These are phyloP conservation scores for Ischnura elegans DNA, from an alignment of 2,888 invertebrate genomes.

Conservation along the genomic window DNA sequence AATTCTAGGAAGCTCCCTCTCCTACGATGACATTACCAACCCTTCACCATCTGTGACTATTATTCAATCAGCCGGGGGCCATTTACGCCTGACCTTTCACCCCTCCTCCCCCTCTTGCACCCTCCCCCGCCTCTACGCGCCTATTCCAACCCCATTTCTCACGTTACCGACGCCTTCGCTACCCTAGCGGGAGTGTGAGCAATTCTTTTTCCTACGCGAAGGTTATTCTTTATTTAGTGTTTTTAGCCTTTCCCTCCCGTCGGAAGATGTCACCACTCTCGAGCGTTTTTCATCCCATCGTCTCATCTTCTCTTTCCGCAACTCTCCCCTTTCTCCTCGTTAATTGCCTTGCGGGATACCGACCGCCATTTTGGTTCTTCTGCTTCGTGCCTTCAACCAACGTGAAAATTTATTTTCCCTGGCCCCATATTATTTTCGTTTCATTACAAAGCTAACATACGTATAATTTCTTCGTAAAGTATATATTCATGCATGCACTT, in stretches of 20 bases:
- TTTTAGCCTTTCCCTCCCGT: background rate
- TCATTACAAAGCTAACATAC: no score
- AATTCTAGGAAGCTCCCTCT: background rate
- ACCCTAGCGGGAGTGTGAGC: background rate
- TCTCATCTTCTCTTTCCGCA: background rate
- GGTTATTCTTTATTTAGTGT: background rate
- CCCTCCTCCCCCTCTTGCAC: background rate
- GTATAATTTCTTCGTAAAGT: no score
- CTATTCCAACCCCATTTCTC: background rate
- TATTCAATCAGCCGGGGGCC: background rate
- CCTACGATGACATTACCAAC: background rate
- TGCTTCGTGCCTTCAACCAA: background rate
- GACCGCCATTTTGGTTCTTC: background rate
- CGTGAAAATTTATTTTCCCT: no score
- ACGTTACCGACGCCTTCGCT: background rate
- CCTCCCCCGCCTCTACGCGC: background rate
- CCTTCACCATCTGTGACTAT: background rate
- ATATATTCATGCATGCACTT: no score
- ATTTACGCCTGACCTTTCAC: background rate
- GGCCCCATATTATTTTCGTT: no score
- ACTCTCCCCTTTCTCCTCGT: background rate
- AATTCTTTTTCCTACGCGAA: background rate
- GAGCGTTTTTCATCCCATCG: background rate
- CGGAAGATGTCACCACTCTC: slow-evolving; percentile 1
- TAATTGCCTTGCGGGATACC: slow-evolving; percentile 7